Base-by-base conservation (phyloP, 2,888 invertebrate genomes). In the Thalpophila matura region DNA sequence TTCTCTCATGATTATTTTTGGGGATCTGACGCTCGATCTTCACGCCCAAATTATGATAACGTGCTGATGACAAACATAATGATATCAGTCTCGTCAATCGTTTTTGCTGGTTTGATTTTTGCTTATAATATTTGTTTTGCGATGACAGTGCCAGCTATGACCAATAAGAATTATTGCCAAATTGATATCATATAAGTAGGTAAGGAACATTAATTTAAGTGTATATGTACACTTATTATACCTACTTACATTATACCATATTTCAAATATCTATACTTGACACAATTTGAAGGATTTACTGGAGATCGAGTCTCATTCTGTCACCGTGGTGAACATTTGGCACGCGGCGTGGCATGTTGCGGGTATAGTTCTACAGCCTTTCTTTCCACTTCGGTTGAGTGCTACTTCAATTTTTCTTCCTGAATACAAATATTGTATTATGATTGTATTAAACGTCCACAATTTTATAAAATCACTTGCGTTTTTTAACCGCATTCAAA, bases 1-100 rank as follows among this genome's bases (percentile, higher is more conserved):
- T 63, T 73, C 51, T 72, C 26, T 47, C 29, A 35, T 65, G 54
- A 60, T 54, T 65, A 71, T 55, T 63, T 55, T 49, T 51, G 46
- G 29, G 45, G 20, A 50, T 64, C 40, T 59, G 35, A 14, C 27
- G 18, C 45, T 24, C 29, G 50, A 35, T 47, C 22, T 35, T 64
- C 26, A 71, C 65, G 65, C 37, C 47, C 51, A 27, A 20, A 47
- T 66, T 40, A 42, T 56, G 37, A 72, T 59, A 56, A 43, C 40
- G 54, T 50, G 45, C 50, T 58, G 50, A 60, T 65, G 43, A 70
- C 50, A 65, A 65, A 70, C 70, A 50, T 50, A 18, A 18, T 58
- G 69, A 70, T 69, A 61, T 37, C 35, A 27, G n/a, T n/a, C 14
- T 7, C 22, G 7, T 9, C 33, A 35, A 12, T 16, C n/a, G 24